Base-by-base conservation (phyloP, 2,797 vertebrate genomes). In the Apogon hyalosoma region DNA sequence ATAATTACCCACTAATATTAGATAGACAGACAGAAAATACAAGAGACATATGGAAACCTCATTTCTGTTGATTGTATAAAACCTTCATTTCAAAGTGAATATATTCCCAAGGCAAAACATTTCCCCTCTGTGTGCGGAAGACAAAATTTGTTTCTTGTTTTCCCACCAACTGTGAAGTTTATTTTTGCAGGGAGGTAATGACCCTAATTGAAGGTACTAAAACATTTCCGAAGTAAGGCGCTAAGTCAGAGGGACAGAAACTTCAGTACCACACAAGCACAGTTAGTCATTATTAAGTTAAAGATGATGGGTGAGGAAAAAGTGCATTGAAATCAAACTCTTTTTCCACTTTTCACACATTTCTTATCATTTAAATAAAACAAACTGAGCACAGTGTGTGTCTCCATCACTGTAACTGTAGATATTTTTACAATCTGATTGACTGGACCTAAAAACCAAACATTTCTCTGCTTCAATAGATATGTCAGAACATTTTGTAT, bases 111-210 rank as follows among this genome's bases (percentile, higher is more conserved):
- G 47, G 75, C 47, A 33, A 71, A 58, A 53, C n/a, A 18, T 69
- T 66, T 65, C 42, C 47, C 19, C 46, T 47, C 43, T 46, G 28
- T 19, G 43, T 36, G 67, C 6, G 38, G 60, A 77, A 67, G 40
- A 68, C 60, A 31, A 47, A 69, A 84, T 77, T 51, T 43, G 77
- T 74, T 76, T 75, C 79, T 84, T 63, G 69, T 83, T 83, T 84
- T 80, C 61, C 64, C 72, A 63, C 75, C 63, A 75, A 56, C 83
- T 79, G 63, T 65, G 57, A 80, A 75, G 87, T 90, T 92, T 91
- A 87, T 88, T 90, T 90, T 86, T 83, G 61, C 73, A 82, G 68
- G 48, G 47, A 73, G 53, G 51, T 90, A 92, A 92, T 90, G 73
- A 79, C 69, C 61, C 52, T 81, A 86, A 91, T 88, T 87, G 66